Base-by-base conservation (phyloP, 2,797 vertebrate species). In the Sebastolobus altivelis region DNA sequence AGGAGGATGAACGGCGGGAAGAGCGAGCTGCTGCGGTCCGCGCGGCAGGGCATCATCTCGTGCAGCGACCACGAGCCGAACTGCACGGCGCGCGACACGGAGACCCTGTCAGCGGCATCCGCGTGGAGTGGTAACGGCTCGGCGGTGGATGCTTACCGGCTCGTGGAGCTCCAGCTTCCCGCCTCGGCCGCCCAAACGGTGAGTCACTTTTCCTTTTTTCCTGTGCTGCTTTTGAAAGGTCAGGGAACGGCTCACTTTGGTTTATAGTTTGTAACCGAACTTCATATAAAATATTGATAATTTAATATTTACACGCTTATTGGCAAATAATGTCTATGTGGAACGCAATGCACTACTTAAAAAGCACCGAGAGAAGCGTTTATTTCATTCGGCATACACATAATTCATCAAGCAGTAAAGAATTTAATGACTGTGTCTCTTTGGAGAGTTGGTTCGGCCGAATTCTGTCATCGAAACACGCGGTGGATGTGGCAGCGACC, bases 151-250 rank as follows among this genome's bases (percentile, higher is more conserved):
- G 82, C 70, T 25, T 10, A 31, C 49, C 87, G 85, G 70, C 74
- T 65, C 5, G 20, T 3, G 79, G 85, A 86, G 67, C 75, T 80
- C 13, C 82, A 83, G 22, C 59, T 54, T n/a, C 75, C 88, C 80
- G 70, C 78, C 77, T 40, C 79, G 33, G 59, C 62, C 9, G 73
- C 76, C 3, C 46, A 80, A 0, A 93, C 91, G 77, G 92, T 91
- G 22, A 89, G 91, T 58, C n/a, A 81, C 38, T 67, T 73, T n/a
- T 2, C 5, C 10, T 40, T n/a, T 56, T n/a, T 9, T 1, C 27
- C 25, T 16, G 8, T 6, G 8, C 18, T 46, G 6, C 2, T 29
- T 5, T 54, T 8, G 25, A 16, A 29, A 43, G 3, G 49, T 35
- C n/a, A 38, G 49, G 16, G 61, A 31, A 20, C 12, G 1, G 49